Percentiles rank a stretch among this genome's conserved stretches.
These are phyloP conservation scores for Pachycephus smyrnensis DNA, from an alignment of 2,888 invertebrate species.

Conservation along the genomic window DNA sequence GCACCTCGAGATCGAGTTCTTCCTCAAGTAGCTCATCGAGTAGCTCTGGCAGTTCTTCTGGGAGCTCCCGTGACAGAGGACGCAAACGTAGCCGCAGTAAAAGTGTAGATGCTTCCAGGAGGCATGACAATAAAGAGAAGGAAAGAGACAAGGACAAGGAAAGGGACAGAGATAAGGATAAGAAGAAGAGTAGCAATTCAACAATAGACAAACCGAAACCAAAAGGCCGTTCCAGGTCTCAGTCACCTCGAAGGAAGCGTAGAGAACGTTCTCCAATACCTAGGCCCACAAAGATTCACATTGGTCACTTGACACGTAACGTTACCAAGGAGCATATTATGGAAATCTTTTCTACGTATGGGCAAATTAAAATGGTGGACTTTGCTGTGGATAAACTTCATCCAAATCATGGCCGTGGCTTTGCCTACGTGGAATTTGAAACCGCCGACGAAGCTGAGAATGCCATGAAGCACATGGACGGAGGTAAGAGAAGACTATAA, in stretches of 20 bases:
- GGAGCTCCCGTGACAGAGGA: conserved; percentile 75
- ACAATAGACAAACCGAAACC: conserved; percentile 62
- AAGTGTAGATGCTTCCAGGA: conserved; percentile 59
- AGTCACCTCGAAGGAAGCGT: conserved; percentile 76
- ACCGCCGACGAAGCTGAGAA: conserved; percentile 96
- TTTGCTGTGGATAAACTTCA: conserved; percentile 91
- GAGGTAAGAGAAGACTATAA: conserved; percentile 72
- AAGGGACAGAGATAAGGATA: conserved; percentile 64
- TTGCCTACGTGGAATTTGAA: conserved; percentile 95
- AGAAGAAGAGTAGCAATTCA: conserved; percentile 60
- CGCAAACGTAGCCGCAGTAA: conserved; percentile 69
- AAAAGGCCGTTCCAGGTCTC: conserved; percentile 69
- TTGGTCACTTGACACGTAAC: conserved; percentile 92
- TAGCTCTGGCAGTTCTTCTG: conserved; percentile 74
- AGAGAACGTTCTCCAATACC: conserved; percentile 91
- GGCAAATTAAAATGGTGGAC: conserved; percentile 88
- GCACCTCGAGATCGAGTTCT: conserved; percentile 75
- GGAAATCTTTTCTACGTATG: conserved; percentile 93
- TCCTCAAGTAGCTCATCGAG: conserved; percentile 84
- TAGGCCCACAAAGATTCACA: conserved; percentile 92
- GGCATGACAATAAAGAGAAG: conserved; percentile 67
- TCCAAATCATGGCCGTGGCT: conserved; percentile 89
- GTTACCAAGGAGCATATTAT: conserved; percentile 90
- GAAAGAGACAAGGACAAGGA: conserved; percentile 67
- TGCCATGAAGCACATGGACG: conserved; percentile 99